phyloP scores from a whole-genome alignment of 2,113 vertebrate genomes.

The Coturnix japonica region DNA sequence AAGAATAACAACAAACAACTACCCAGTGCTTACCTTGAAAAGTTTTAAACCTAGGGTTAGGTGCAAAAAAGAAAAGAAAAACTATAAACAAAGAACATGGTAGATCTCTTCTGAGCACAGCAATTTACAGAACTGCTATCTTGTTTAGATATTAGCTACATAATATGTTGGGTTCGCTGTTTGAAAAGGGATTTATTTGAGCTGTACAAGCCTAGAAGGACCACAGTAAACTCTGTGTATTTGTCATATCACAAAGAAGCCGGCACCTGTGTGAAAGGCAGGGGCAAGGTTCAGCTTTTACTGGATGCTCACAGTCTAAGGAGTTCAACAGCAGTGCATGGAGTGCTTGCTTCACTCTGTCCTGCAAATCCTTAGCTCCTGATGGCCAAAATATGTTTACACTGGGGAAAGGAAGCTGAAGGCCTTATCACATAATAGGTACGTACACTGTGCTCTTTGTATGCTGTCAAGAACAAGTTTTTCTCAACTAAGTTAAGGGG shows the following conservation, averaged over 20 bases:
- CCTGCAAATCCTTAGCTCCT: not conserved
- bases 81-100: not conserved
- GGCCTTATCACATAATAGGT: not conserved
- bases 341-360: not conserved
- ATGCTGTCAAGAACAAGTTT: not conserved
- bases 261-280: not conserved
- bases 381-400: not conserved
- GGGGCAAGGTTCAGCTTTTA: not conserved
- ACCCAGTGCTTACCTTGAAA: not conserved
- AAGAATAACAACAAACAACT: not conserved
- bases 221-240: not conserved
- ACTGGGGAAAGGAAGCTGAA: not conserved
- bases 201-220: not conserved
- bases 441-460: rapidly evolving
- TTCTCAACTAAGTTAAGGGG: not conserved
- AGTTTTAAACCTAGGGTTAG: not conserved
- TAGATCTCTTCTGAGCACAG: not conserved
- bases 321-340: not conserved
- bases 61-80: not conserved
- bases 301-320: not conserved
- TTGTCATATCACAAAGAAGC: not conserved
- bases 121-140: not conserved
- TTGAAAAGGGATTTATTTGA: not conserved
- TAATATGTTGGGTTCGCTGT: not conserved
- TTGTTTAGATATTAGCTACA: not conserved